Evolutionary conservation across 2,888 invertebrate species (phyloP).

Genomic region (Hypsopygia costalis): DNA sequence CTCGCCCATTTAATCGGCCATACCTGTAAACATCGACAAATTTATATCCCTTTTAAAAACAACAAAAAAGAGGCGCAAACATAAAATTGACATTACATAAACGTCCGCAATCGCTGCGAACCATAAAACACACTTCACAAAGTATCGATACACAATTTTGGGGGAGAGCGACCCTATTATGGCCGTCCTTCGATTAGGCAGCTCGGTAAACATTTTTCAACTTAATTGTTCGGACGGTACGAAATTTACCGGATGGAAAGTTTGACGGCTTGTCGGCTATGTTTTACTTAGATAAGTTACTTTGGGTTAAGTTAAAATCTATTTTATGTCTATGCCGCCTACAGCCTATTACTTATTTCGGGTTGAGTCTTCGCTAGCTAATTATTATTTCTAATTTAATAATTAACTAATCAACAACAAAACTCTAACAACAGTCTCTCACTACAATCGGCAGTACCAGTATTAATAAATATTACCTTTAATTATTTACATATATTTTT

Average conservation of each 20-base stretch:
- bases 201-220: constrained; percentile 44
- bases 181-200: constrained; percentile 32
- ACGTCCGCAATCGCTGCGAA: background rate
- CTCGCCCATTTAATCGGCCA: no score
- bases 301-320: background rate
- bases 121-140: background rate
- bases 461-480: no score
- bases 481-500: no score
- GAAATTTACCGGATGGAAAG: constrained; percentile 27
- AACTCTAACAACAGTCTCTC: no score
- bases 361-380: no score
- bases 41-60: background rate
- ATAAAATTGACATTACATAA: background rate
- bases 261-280: constrained; percentile 18
- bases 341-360: no score
- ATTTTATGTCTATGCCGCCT: no score
- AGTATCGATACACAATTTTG: constrained; percentile 3
- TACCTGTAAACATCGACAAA: background rate
- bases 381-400: no score
- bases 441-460: no score
- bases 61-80: background rate
- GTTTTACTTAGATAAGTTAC: constrained; percentile 9
- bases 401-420: no score
- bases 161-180: constrained; percentile 23
- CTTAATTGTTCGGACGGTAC: constrained; percentile 36